Conservation (phyloP, 2,797 vertebrate species). For the Myotis planiceps region DNA sequence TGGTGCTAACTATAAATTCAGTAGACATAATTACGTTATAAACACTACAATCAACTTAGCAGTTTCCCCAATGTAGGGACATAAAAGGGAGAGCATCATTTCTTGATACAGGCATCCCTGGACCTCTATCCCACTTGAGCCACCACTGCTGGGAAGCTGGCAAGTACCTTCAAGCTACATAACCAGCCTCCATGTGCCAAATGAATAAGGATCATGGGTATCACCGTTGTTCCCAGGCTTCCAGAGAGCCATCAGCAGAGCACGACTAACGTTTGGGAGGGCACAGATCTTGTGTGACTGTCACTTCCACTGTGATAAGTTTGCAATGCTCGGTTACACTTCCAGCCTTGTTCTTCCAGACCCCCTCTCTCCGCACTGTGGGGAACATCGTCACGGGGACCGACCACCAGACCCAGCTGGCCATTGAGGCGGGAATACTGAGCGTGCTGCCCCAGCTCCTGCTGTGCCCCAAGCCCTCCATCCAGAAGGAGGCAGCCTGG, state of each 20-base stretch:
- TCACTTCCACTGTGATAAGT: background rate
- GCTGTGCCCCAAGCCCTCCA: conserved; percentile 85
- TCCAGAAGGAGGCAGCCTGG: conserved; percentile 96
- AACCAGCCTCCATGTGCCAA: background rate
- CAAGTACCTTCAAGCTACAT: background rate
- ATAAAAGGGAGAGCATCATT: background rate
- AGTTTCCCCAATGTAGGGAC: background rate
- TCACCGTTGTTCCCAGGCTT: background rate
- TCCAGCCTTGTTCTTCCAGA: conserved; percentile 83
- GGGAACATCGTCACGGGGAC: conserved; percentile 96
- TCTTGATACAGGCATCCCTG: background rate
- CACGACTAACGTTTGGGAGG: background rate
- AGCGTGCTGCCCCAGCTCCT: conserved; percentile 88
- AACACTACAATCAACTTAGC: background rate
- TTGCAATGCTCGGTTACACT: background rate
- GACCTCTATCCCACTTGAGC: background rate
- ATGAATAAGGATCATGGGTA: background rate
- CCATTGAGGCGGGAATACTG: conserved; percentile 89
- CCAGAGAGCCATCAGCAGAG: background rate
- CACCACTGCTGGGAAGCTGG: background rate
- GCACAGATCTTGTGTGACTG: background rate
- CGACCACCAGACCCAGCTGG: conserved; percentile 93
- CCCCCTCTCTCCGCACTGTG: conserved; percentile 91
- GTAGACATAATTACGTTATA: background rate
- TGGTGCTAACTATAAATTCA: background rate